Conservation (phyloP, 2,888 invertebrate genomes). For the Calameuta filiformis region DNA sequence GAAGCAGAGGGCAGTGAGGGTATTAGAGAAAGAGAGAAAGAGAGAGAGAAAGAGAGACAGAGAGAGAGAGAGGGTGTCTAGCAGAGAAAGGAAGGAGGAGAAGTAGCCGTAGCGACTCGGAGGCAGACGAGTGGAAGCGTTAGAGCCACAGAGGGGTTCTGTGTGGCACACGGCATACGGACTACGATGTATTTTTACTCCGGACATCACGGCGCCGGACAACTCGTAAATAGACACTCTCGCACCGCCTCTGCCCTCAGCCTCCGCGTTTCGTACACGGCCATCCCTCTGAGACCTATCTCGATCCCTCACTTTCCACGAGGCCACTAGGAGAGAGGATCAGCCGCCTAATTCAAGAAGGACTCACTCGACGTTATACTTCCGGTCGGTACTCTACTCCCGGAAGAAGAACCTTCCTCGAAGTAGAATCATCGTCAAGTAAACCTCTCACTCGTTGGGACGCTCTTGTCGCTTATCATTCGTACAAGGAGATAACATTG, state of each 20-base stretch:
- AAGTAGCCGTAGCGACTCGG: conserved; percentile 26
- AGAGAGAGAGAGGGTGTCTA: conserved; percentile 6
- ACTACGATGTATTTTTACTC: conserved; percentile 65
- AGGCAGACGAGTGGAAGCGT: conserved; percentile 32
- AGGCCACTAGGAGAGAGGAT: neutral
- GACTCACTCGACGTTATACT: too few species aligned
- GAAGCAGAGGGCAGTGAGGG: conserved; percentile 4
- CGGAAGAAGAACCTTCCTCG: too few species aligned
- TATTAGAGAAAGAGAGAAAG: neutral
- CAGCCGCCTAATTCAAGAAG: neutral
- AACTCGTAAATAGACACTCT: conserved; percentile 65
- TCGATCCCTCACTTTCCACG: conserved; percentile 1
- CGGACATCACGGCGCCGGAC: conserved; percentile 66
- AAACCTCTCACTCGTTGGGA: too few species aligned
- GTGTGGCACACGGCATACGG: conserved; percentile 43
- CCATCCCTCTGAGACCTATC: conserved; percentile 4
- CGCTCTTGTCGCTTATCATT: too few species aligned
- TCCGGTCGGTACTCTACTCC: too few species aligned
- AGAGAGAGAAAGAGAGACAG: conserved; percentile 3
- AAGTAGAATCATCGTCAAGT: too few species aligned
- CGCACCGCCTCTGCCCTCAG: conserved; percentile 4
- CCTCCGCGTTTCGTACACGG: conserved; percentile 2
- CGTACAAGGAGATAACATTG: too few species aligned
- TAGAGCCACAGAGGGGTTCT: conserved; percentile 44
- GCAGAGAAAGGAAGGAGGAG: conserved; percentile 10